These are phyloP conservation scores for Psilopogon haemacephalus DNA, from an alignment of 2,113 vertebrate genomes.

Conservation along the genomic window DNA sequence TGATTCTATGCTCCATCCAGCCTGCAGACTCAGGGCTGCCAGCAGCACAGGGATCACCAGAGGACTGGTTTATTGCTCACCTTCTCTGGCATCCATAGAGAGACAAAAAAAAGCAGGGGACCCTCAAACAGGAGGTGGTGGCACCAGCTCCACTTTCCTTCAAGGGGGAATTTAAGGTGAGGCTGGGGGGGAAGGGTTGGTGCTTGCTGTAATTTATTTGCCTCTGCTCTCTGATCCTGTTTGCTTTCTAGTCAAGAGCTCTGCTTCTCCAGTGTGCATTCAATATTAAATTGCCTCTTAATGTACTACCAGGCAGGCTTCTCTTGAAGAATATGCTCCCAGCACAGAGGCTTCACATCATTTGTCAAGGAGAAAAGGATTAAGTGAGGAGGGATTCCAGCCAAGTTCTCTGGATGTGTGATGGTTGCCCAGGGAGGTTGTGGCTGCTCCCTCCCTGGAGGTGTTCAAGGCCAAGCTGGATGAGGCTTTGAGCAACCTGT, in stretches of 20 bases:
- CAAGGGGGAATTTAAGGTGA: constrained; percentile 41
- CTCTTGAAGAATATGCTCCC: constrained; percentile 45
- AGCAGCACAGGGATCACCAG: neutral
- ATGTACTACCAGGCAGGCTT: constrained; percentile 44
- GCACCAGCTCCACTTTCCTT: neutral
- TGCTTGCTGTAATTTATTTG: constrained; percentile 31
- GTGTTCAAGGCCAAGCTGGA: too few species aligned
- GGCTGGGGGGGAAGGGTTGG: neutral
- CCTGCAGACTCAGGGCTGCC: neutral
- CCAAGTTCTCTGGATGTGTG: neutral
- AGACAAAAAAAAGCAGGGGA: neutral
- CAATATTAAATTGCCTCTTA: constrained; percentile 60
- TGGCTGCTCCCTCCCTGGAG: too few species aligned
- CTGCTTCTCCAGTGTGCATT: constrained; percentile 43
- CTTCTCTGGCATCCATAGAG: neutral
- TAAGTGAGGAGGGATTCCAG: constrained; percentile 14
- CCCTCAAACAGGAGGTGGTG: neutral
- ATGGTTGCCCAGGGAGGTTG: too few species aligned
- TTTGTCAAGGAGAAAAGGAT: constrained; percentile 60
- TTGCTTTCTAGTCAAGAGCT: constrained; percentile 54
- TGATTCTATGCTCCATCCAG: neutral
- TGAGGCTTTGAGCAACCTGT: too few species aligned
- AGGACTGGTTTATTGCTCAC: neutral
- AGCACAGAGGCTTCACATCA: constrained; percentile 20
- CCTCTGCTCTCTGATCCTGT: neutral